Base-by-base conservation (phyloP, 1,140 invertebrate genomes). In the Battus philenor region DNA sequence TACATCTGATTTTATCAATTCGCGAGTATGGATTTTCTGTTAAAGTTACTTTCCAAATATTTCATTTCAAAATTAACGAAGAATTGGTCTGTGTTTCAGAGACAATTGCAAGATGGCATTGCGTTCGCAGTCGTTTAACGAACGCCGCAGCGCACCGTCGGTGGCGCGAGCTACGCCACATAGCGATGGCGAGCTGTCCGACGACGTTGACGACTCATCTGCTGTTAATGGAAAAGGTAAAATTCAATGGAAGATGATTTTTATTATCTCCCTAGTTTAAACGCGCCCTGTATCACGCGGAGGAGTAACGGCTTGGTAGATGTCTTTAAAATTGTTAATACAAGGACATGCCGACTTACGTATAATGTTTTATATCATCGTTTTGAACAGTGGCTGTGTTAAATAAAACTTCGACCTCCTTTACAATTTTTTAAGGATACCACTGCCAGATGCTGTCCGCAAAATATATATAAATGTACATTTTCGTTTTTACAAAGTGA, bases 121-220 rank as follows among this genome's bases (percentile, higher is more conserved):
- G 1, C 67, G 85, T 3, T 87, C 85, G 31, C 82, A 86, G 50
- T 87, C 85, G 22, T 86, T 86, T 54, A 87, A 87, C 54, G 83
- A 82, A 56, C 60, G 73, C 8, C 67, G 78, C 9, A 53, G 29
- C 47, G 66, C 51, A 44, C 57, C 66, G 20, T 47, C 63, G 6
- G 61, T 86, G 10, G 66, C 78, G 48, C 84, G 72, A 26, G 74
- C 79, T 54, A 77, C 85, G 60, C 79, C 79, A 17, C 86, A 84
- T 62, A 87, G 81, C 65, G 83, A 86, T 44, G 81, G 81, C 8
- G 85, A 83, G 36, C 72, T 82, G 7, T 79, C 78, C 6, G 82
- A 77, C 33, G n/a, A n/a, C n/a, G n/a, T n/a, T n/a, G 81, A 82
- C 1, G 71, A 80, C 4, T 50, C 45, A 7, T 24, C 6, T 73